phyloP scores from a whole-genome alignment of 2,888 invertebrate genomes.

The Suillia variegata region DNA sequence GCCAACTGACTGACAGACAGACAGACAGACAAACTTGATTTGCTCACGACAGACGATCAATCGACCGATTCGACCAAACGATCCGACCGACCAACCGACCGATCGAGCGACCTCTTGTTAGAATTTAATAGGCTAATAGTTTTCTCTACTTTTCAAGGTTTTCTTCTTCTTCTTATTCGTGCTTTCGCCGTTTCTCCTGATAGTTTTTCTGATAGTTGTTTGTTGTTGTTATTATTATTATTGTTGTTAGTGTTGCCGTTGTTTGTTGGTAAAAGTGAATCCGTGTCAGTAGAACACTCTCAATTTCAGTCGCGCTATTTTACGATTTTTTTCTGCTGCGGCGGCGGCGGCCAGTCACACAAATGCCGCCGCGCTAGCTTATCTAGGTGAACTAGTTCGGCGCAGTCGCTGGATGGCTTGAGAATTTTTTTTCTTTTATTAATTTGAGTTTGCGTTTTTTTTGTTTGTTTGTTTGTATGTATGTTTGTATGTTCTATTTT shows the following conservation, averaged over 20 bases:
- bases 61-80: too few species aligned
- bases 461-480: slow-evolving; percentile 4
- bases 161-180: too few species aligned
- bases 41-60: too few species aligned
- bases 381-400: slow-evolving; percentile 4
- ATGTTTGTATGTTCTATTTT: background rate
- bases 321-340: background rate
- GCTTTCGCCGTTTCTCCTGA: too few species aligned
- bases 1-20: too few species aligned
- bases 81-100: too few species aligned
- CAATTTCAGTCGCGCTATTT: slow-evolving; percentile 37
- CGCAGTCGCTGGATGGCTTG: too few species aligned
- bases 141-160: slow-evolving; percentile 6
- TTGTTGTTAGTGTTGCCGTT: slow-evolving; percentile 23
- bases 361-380: background rate
- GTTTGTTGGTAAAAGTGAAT: slow-evolving; percentile 52
- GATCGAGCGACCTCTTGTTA: too few species aligned
- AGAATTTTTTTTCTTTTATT: too few species aligned
- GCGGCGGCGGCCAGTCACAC: background rate
- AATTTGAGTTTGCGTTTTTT: slow-evolving; percentile 4
- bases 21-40: too few species aligned
- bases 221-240: too few species aligned
- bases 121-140: too few species aligned
- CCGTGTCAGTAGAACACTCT: slow-evolving; percentile 59
- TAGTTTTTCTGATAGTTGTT: slow-evolving; percentile 21